Base-by-base conservation (phyloP, 2,113 vertebrate genomes). In the Tyto alba region DNA sequence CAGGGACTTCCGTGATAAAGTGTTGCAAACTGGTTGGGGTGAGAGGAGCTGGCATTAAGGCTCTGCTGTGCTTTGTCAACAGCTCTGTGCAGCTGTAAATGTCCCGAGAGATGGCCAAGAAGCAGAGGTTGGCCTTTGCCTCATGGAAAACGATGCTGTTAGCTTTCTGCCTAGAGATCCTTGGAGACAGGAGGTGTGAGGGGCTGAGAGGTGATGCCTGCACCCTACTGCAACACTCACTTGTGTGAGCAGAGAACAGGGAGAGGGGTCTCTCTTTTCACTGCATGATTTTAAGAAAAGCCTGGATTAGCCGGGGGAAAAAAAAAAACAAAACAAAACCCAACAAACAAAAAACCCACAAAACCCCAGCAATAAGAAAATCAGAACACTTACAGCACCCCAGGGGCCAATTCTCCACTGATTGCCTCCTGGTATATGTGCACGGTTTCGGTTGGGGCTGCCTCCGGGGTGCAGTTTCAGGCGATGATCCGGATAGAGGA, bases 361-460 rank as follows among this genome's bases (percentile, higher is more conserved):
- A 84, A 91, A 32, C 17, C 5, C 8, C 9, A 56, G 47, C 21
- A 90, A n/a, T 41, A 81, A 75, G 69, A 85, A 62, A 87, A 79
- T 13, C 57, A 23, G 34, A 55, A 55, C 95, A 98, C 99, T 99
- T 97, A 99, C 99, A 91, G 99, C 99, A 96, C 99, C 99, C 99
- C 99, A 99, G 41, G 99, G 99, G 38, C 99, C 99, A 10, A 98
- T 99, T 90, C 99, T 98, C 99, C 99, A 99, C 92, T 99, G 99
- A 94, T 99, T 99, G 86, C 98, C 98, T 36, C 98, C 97, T 0
- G 97, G 97, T 19, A 96, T 76, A 4, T 98, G 98, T 4, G 96
- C 98, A 10, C 96, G 98, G 84, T 96, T 97, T 60, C 94, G 82
- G 55, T 98, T 97, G 0, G 94, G 85, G 63, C 90, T 91, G 60